Percentiles rank a stretch among this genome's conserved stretches.
phyloP scores from a whole-genome alignment of 1,140 invertebrate genomes.

The Wasmannia auropunctata region DNA sequence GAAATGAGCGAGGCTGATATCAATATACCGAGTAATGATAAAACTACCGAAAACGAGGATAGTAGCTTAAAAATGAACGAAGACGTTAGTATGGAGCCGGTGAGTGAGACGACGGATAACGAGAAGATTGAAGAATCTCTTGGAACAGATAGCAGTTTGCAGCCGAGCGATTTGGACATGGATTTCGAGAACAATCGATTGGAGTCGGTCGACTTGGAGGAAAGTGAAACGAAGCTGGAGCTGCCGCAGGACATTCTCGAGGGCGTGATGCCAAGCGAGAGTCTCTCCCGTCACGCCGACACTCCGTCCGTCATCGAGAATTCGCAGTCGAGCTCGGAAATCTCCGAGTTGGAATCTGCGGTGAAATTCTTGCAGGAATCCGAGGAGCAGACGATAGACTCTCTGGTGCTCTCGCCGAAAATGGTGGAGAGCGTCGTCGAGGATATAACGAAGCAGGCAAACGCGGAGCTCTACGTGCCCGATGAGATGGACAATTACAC shows the following conservation, averaged over 20 bases:
- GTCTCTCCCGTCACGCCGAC: conserved; percentile 40
- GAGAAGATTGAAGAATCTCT: conserved; percentile 52
- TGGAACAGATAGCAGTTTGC: not conserved
- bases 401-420: conserved; percentile 71
- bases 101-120: conserved; percentile 13
- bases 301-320: conserved; percentile 53
- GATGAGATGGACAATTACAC: conserved; percentile 72
- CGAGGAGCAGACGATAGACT: conserved; percentile 79
- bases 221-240: conserved; percentile 61
- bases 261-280: conserved; percentile 28
- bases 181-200: conserved; percentile 62
- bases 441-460: conserved; percentile 63
- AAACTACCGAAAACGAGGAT: conserved; percentile 17
- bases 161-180: conserved; percentile 62
- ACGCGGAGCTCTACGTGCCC: conserved; percentile 68
- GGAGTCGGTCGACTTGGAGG: conserved; percentile 63
- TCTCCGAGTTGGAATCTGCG: conserved; percentile 81
- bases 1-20: conserved; percentile 12
- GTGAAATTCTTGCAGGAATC: conserved; percentile 83
- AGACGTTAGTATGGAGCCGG: conserved; percentile 13
- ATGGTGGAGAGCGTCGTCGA: conserved; percentile 68
- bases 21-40: not conserved
- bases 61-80: conserved; percentile 31
- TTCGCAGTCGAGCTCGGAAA: conserved; percentile 72
- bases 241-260: conserved; percentile 43